Percentiles rank a stretch among this genome's conserved stretches.
Conservation (phyloP, 2,888 invertebrate species). For the Hypomecis atomaria region DNA sequence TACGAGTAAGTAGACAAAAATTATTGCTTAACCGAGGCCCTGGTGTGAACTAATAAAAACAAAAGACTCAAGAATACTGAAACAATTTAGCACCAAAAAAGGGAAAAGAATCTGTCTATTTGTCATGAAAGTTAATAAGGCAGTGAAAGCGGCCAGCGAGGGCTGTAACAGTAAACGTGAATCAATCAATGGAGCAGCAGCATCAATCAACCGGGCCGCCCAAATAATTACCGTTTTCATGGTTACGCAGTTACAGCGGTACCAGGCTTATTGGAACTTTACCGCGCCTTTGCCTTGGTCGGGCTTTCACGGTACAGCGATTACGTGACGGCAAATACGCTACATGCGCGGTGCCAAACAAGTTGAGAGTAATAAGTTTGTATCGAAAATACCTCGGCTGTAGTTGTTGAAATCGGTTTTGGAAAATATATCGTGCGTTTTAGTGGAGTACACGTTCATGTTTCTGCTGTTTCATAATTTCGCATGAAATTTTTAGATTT, state of each 20-base stretch:
- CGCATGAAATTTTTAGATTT: too few relatives aligned
- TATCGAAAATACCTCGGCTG: too few relatives aligned
- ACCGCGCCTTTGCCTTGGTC: neutral
- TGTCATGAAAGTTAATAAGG: slow-evolving; percentile 14
- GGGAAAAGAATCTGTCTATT: neutral
- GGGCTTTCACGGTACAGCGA: neutral
- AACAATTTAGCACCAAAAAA: neutral
- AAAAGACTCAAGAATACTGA: neutral
- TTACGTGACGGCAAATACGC: neutral
- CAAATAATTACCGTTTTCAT: slow-evolving; percentile 25
- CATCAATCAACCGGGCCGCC: slow-evolving; percentile 26
- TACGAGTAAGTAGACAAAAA: too few relatives aligned
- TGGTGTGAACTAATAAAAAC: too few relatives aligned
- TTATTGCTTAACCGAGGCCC: too few relatives aligned
- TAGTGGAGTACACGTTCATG: too few relatives aligned
- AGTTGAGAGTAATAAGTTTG: slow-evolving; percentile 3
- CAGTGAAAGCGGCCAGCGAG: slow-evolving; percentile 7
- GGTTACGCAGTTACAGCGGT: slow-evolving; percentile 14
- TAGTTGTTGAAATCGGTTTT: too few relatives aligned
- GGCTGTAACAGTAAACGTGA: slow-evolving; percentile 28
- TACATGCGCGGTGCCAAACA: neutral
- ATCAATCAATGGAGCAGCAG: slow-evolving; percentile 27
- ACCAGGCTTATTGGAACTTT: slow-evolving; percentile 18
- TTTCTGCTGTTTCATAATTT: too few relatives aligned
- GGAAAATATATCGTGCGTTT: too few relatives aligned